phyloP scores from a whole-genome alignment of 2,113 vertebrate genomes.

The Hemiprocne comata region DNA sequence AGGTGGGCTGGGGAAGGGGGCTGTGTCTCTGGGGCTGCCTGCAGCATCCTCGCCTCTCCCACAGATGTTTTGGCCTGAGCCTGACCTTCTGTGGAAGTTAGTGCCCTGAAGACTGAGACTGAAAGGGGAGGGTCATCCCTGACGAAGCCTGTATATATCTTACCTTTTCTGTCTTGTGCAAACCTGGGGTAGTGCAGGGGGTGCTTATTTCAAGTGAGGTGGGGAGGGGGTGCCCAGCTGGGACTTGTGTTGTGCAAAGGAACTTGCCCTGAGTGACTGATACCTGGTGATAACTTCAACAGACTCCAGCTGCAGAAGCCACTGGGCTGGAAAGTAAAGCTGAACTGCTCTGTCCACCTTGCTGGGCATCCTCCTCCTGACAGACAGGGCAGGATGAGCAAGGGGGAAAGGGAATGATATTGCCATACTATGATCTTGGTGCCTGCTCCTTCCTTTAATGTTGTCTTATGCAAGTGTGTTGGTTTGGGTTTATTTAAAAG shows the following conservation, averaged over 20 bases:
- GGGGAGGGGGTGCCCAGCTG: constrained; percentile 34
- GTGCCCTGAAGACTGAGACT: background rate
- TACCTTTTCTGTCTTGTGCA: constrained; percentile 59
- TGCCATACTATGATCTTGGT: constrained; percentile 67
- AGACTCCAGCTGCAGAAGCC: constrained; percentile 2
- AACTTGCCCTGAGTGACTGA: background rate
- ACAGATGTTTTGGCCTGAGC: background rate
- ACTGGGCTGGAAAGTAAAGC: background rate
- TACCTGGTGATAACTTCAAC: background rate
- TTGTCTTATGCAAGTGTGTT: constrained; percentile 45
- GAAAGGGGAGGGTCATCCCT: background rate
- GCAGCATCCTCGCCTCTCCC: background rate
- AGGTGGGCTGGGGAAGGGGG: background rate
- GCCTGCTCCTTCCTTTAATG: constrained; percentile 68
- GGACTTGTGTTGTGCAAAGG: constrained; percentile 3
- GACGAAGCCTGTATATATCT: constrained; percentile 54
- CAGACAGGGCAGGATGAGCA: background rate
- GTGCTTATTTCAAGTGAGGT: constrained; percentile 28
- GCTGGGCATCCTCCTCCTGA: background rate
- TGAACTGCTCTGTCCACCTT: background rate
- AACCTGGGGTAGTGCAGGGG: constrained; percentile 31
- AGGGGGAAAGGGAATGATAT: background rate
- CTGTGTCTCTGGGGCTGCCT: background rate
- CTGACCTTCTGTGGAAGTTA: background rate
- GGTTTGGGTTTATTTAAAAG: constrained; percentile 74